Conservation (phyloP, 2,888 invertebrate genomes). For the Thalpophila matura region DNA sequence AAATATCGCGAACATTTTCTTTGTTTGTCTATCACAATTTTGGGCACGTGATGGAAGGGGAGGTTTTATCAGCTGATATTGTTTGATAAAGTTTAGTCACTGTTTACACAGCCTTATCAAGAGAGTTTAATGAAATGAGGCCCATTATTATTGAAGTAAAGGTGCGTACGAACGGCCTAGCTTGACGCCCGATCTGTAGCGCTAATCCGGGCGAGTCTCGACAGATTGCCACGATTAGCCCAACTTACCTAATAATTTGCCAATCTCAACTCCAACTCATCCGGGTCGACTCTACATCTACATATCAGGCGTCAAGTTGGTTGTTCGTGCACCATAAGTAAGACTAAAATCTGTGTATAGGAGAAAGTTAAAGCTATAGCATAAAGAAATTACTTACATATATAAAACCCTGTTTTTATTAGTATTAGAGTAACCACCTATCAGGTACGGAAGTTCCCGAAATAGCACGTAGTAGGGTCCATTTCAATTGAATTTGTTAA, state of each 20-base stretch:
- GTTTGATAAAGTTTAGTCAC: slow-evolving; percentile 75
- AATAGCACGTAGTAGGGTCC: slow-evolving; percentile 13
- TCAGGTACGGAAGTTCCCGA: slow-evolving; percentile 11
- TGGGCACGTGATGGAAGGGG: slow-evolving; percentile 58
- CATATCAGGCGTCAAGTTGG: too few species aligned
- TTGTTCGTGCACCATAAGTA: too few species aligned
- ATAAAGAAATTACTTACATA: neutral
- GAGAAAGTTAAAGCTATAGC: too few species aligned
- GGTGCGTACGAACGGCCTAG: too few species aligned
- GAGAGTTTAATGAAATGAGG: slow-evolving; percentile 56
- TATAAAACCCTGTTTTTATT: slow-evolving; percentile 2
- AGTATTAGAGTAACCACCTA: slow-evolving; percentile 2
- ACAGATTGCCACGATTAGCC: too few species aligned
- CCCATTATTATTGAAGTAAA: slow-evolving; percentile 24
- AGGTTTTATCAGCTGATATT: slow-evolving; percentile 69
- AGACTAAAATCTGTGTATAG: too few species aligned
- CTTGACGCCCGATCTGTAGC: too few species aligned
- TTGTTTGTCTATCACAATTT: slow-evolving; percentile 31
- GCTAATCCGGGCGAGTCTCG: too few species aligned
- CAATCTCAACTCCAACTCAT: too few species aligned
- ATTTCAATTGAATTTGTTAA: too few species aligned
- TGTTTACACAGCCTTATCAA: slow-evolving; percentile 72
- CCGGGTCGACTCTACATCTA: too few species aligned
- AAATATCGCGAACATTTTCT: slow-evolving; percentile 28
- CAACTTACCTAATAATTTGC: too few species aligned